Base-by-base conservation (phyloP, 2,888 invertebrate species). In the Torymus aiolomorphi region DNA sequence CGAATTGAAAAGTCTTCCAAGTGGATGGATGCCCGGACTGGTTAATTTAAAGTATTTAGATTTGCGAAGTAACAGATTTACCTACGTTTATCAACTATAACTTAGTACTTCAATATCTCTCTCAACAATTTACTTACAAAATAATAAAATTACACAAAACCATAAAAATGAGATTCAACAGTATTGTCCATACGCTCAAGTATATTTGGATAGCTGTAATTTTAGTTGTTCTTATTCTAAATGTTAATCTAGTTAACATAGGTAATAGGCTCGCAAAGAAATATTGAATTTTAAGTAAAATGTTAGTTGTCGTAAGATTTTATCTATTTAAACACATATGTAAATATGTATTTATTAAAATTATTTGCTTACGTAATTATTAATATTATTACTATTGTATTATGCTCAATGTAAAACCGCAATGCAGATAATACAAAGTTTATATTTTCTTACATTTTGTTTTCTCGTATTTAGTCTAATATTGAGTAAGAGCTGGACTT, bases 1-100 rank as follows among this genome's bases (percentile, higher is more conserved):
- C 59, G 79, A 82, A n/a, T 63, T 88, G 18, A 78, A 76, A 49
- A 77, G 75, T 54, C 69, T 88, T 51, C 75, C 85, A 4, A 5
- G 4, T 0, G 80, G 62, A 4, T 88, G 88, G 87, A 83, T 84
- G 51, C 4, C 18, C 0, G 56, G 77, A 0, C 71, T 84, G 42
- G 67, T 14, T 2, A 83, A 77, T 20, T 62, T 88, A 0, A 83
- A 76, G 13, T 74, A 82, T 18, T 63, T 88, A n/a, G 86, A 88
- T 66, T 72, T 87, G 3, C 82, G 85, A 14, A 70, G 56, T 3
- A 80, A 76, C n/a, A 78, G 54, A n/a, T 77, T 80, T 49, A 61
- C 13, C 0, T 52, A 65, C 56, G 20, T 70, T 13, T 20, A 80
- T 20, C 73, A 80, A 13, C 14, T 80, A 59, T 80, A 73, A 5